These are phyloP conservation scores for Thalassophryne amazonica DNA, from an alignment of 2,797 vertebrate species.

Conservation along the genomic window DNA sequence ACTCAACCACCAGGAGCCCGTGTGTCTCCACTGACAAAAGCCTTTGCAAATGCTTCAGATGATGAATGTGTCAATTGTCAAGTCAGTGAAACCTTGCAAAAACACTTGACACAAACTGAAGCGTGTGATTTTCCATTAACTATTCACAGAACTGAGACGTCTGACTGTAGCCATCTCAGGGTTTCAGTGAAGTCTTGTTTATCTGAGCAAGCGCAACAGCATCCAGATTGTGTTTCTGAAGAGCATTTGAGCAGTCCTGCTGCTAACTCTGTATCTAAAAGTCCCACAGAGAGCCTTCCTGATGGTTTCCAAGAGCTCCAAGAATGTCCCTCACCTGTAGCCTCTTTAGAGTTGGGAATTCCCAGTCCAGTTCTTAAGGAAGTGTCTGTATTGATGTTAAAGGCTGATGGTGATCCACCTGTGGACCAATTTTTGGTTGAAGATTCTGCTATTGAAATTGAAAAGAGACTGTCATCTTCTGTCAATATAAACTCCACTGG, in stretches of 20 bases:
- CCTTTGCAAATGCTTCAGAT: neutral
- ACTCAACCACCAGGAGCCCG: neutral
- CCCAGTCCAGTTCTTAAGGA: slow-evolving; percentile 43
- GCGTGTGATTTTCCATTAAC: neutral
- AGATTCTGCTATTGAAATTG: slow-evolving; percentile 24
- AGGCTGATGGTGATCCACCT: neutral
- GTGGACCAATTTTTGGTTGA: slow-evolving; percentile 16
- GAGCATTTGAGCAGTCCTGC: neutral
- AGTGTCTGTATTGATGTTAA: slow-evolving; percentile 18
- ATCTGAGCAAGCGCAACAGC: neutral
- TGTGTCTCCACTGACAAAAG: neutral
- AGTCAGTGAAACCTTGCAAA: slow-evolving; percentile 1
- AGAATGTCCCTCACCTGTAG: slow-evolving; percentile 34
- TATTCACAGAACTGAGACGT: neutral
- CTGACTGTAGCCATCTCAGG: neutral
- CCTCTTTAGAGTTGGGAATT: slow-evolving; percentile 37
- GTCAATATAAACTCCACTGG: neutral
- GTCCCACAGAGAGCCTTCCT: slow-evolving; percentile 9
- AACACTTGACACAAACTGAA: neutral
- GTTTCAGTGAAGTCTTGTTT: neutral
- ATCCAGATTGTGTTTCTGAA: neutral
- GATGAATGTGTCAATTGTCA: slow-evolving; percentile 6
- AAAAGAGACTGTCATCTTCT: slow-evolving; percentile 27
- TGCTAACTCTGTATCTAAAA: slow-evolving; percentile 19
- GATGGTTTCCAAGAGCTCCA: slow-evolving; percentile 45